These are phyloP conservation scores for Amiota mariae DNA, from an alignment of 2,888 invertebrate genomes.

Conservation along the genomic window DNA sequence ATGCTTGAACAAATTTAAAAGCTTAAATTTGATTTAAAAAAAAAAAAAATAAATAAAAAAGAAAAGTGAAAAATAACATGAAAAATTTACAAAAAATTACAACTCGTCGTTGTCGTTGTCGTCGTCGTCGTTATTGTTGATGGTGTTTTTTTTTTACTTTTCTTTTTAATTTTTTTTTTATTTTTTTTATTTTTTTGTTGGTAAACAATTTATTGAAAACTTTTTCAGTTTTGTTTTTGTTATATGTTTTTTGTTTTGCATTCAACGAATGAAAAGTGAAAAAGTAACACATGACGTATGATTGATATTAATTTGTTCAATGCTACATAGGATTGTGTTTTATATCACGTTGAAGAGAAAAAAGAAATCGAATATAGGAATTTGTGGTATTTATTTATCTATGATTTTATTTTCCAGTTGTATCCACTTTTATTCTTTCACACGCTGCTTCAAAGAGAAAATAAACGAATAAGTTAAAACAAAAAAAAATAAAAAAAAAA, in stretches of 20 bases:
- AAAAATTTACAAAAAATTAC: too few relatives aligned
- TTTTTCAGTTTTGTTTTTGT: neutral
- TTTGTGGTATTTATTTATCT: constrained; percentile 5
- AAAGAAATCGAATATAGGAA: too few relatives aligned
- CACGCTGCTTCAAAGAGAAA: neutral
- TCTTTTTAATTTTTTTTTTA: neutral
- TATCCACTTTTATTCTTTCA: neutral
- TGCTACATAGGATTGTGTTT: too few relatives aligned
- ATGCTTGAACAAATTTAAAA: constrained; percentile 10
- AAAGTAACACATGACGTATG: constrained; percentile 25
- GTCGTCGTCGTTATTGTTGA: neutral
- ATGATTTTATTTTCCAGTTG: neutral
- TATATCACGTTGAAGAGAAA: neutral
- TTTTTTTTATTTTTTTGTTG: neutral
- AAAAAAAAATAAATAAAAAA: neutral
- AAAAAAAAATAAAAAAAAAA: neutral
- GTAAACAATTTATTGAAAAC: neutral
- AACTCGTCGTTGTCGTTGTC: too few relatives aligned
- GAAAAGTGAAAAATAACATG: too few relatives aligned
- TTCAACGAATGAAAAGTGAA: neutral
- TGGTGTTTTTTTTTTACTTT: neutral
- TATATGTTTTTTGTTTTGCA: neutral
- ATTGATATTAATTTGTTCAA: constrained; percentile 33
- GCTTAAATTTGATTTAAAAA: constrained; percentile 22
- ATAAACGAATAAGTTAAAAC: neutral